Percentiles rank a stretch among this genome's conserved stretches.
Conservation (phyloP, 1,140 invertebrate genomes). For the Probaryconus sp. region DNA sequence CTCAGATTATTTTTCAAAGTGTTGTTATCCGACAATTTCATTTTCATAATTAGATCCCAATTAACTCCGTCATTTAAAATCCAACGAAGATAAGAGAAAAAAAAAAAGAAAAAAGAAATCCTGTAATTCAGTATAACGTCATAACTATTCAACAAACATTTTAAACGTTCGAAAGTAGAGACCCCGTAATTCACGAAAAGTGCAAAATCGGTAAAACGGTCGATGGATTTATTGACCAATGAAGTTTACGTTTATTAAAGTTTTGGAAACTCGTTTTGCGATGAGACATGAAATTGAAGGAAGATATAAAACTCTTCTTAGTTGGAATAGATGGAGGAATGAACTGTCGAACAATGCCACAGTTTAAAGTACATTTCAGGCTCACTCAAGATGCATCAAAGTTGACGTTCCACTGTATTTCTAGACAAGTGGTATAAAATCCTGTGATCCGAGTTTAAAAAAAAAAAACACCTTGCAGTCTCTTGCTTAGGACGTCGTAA, state of each 20-base stretch:
- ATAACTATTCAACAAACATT: too few species aligned
- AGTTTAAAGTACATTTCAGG: slow-evolving; percentile 21
- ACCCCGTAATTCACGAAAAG: too few species aligned
- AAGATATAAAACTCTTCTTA: slow-evolving; percentile 34
- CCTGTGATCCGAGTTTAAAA: slow-evolving; percentile 21
- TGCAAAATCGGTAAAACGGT: slow-evolving; percentile 18
- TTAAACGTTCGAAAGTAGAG: too few species aligned
- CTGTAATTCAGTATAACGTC: too few species aligned
- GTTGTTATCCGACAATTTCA: too few species aligned
- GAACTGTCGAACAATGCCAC: slow-evolving; percentile 32
- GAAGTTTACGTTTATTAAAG: slow-evolving; percentile 42
- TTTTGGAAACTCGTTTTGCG: slow-evolving; percentile 41
- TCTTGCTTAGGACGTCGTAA: slow-evolving; percentile 19
- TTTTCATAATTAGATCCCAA: too few species aligned
- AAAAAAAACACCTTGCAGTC: slow-evolving; percentile 23
- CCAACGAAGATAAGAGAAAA: too few species aligned
- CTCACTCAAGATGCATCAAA: slow-evolving; percentile 21
- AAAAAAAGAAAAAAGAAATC: too few species aligned
- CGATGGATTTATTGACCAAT: slow-evolving; percentile 35
- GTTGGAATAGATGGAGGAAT: slow-evolving; percentile 33
- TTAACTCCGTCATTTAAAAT: too few species aligned
- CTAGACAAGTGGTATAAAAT: slow-evolving; percentile 32
- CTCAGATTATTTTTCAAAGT: too few species aligned
- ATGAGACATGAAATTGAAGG: slow-evolving; percentile 40
- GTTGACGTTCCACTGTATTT: slow-evolving; percentile 30